Percentiles rank a stretch among this genome's conserved stretches.
These are phyloP conservation scores for Dryadula phaetusa DNA, from an alignment of 2,888 invertebrate genomes.

Conservation along the genomic window DNA sequence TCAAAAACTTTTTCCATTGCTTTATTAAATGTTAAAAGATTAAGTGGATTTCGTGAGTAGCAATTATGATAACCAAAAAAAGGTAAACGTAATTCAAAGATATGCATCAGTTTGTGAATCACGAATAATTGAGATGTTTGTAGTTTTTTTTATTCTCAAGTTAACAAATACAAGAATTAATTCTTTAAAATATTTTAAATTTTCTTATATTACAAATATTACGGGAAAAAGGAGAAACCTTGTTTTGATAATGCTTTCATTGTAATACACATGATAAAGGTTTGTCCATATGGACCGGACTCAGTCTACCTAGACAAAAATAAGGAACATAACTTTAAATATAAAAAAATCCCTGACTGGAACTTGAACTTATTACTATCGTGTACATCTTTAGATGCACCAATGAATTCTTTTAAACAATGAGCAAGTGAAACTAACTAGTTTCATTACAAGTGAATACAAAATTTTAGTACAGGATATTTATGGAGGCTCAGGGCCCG, in stretches of 20 bases:
- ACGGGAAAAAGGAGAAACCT: too few relatives aligned
- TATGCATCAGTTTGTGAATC: slow-evolving; percentile 9
- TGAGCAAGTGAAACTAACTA: too few relatives aligned
- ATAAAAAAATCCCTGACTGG: background rate
- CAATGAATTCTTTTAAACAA: background rate
- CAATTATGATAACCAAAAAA: slow-evolving; percentile 1
- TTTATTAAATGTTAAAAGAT: too few relatives aligned
- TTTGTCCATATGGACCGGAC: too few relatives aligned
- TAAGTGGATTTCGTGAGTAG: background rate
- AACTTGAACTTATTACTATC: background rate
- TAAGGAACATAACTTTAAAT: too few relatives aligned
- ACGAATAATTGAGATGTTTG: slow-evolving; percentile 3
- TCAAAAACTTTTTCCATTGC: background rate
- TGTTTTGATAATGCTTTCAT: too few relatives aligned
- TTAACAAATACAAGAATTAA: background rate
- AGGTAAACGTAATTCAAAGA: background rate
- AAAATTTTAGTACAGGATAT: slow-evolving; percentile 11
- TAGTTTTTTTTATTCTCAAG: background rate
- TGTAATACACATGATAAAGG: too few relatives aligned
- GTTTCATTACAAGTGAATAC: background rate
- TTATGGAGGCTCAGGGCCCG: slow-evolving; percentile 41
- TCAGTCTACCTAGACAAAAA: too few relatives aligned
- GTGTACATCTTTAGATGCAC: background rate
- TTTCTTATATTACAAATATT: too few relatives aligned
- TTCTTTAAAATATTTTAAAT: too few relatives aligned